phyloP scores from a whole-genome alignment of 2,113 vertebrate genomes.

The Callocephalon fimbriatum region DNA sequence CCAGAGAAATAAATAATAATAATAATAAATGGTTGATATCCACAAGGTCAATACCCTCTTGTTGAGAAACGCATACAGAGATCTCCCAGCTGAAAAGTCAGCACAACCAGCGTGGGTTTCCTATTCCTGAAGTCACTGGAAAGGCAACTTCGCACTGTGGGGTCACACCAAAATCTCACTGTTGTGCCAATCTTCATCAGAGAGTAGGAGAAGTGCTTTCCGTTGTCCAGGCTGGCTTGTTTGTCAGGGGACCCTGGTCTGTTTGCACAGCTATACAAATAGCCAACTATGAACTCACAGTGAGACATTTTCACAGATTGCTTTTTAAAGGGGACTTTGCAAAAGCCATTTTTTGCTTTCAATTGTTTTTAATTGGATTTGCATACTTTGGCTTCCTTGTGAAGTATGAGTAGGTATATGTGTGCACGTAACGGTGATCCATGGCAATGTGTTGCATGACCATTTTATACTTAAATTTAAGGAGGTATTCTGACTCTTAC shows the following conservation, averaged over 20 bases:
- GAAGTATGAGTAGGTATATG: not conserved
- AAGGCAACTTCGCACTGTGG: not conserved
- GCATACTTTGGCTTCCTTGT: not conserved
- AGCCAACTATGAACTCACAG: not conserved
- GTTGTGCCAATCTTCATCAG: not conserved
- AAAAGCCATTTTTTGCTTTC: not conserved
- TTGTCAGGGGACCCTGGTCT: not conserved
- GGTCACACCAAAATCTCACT: not conserved
- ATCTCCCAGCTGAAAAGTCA: not conserved
- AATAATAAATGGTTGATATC: not conserved
- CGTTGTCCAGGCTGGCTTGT: not conserved
- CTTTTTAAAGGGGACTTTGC: not conserved
- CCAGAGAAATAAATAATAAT: not conserved
- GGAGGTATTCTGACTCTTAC: not conserved
- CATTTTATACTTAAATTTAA: not conserved
- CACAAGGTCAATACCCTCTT: not conserved
- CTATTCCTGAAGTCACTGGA: not conserved
- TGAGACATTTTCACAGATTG: not conserved
- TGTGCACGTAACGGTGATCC: not conserved
- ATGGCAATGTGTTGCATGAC: not conserved
- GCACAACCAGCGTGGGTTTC: not conserved
- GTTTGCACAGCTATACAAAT: slow-evolving; percentile 34
- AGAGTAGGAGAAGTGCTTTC: not conserved
- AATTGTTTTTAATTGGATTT: not conserved
- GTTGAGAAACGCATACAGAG: not conserved